Percentiles rank a stretch among this genome's conserved stretches.
Conservation (phyloP, 2,797 vertebrate species). For the Synanceia verrucosa region DNA sequence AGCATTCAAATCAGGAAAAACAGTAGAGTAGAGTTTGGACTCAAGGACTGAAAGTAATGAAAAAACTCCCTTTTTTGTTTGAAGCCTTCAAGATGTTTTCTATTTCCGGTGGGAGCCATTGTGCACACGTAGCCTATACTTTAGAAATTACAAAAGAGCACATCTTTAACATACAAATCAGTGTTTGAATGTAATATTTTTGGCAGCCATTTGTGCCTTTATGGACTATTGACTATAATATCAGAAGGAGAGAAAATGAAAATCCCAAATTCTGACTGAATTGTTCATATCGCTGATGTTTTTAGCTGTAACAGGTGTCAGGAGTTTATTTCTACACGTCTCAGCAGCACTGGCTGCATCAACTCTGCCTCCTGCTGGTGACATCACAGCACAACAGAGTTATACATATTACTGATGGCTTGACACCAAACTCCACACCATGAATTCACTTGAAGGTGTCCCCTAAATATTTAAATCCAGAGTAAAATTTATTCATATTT, state of each 20-base stretch:
- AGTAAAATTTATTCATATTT: background rate
- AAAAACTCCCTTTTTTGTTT: background rate
- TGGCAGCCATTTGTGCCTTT: background rate
- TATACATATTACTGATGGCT: too few relatives aligned
- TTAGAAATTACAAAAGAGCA: background rate
- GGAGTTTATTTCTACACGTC: background rate
- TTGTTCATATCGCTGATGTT: background rate
- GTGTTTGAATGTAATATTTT: too few relatives aligned
- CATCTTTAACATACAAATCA: background rate
- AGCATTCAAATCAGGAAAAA: too few relatives aligned
- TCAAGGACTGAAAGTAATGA: too few relatives aligned
- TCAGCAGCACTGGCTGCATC: background rate
- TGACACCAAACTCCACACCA: too few relatives aligned
- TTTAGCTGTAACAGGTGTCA: slow-evolving; percentile 26
- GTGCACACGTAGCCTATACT: background rate
- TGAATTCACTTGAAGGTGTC: too few relatives aligned
- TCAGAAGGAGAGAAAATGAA: background rate
- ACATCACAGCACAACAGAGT: background rate
- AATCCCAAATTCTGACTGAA: too few relatives aligned
- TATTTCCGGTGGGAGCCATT: background rate
- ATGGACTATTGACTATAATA: background rate
- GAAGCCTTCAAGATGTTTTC: background rate
- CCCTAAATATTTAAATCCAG: background rate
- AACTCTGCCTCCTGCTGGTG: slow-evolving; percentile 47
- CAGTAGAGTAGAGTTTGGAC: too few relatives aligned